These are phyloP conservation scores for Rugalucina vietnamica DNA, from an alignment of 2,888 invertebrate species.

Conservation along the genomic window DNA sequence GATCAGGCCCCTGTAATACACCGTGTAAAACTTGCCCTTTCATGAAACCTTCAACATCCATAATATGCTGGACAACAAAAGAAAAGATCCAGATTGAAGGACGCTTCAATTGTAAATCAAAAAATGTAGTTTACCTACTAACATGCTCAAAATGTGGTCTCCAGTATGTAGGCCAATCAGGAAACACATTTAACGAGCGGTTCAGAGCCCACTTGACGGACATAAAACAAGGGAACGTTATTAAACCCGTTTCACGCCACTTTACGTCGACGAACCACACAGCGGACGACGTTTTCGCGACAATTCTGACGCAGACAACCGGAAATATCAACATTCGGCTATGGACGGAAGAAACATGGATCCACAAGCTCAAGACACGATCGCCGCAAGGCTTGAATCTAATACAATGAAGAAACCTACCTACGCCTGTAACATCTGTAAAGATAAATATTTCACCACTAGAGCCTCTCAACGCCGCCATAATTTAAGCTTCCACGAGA, in stretches of 20 bases:
- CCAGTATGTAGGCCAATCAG: not conserved
- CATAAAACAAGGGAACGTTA: not conserved
- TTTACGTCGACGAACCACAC: not conserved
- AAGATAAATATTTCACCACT: no score
- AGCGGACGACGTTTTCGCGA: not conserved
- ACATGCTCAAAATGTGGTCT: not conserved
- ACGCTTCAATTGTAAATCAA: not conserved
- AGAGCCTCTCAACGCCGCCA: no score
- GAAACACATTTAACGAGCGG: not conserved
- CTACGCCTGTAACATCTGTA: no score
- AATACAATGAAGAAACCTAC: no score
- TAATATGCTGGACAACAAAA: not conserved
- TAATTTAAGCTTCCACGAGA: no score
- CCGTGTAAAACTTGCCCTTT: not conserved
- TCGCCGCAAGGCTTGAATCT: no score
- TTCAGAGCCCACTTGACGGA: not conserved
- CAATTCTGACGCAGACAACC: not conserved
- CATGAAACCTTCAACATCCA: not conserved
- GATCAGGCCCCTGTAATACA: not conserved
- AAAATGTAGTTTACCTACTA: not conserved
- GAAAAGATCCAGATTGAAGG: not conserved
- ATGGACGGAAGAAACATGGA: no score
- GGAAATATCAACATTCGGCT: no score
- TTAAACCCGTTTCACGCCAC: not conserved
- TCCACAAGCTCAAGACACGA: no score